phyloP scores from a whole-genome alignment of 1,140 invertebrate genomes.

The Scaptomyza pallida region DNA sequence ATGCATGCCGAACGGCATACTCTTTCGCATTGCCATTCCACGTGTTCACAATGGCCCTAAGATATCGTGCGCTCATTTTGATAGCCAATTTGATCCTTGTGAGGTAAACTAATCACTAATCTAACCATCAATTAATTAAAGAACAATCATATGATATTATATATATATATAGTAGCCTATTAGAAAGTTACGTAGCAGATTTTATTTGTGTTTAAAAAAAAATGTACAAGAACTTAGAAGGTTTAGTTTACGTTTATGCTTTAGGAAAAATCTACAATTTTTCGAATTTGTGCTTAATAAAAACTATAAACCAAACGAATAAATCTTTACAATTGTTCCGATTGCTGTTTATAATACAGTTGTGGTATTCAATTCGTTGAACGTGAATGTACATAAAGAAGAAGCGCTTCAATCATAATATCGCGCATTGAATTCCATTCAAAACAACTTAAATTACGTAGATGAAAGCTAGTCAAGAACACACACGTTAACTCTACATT shows the following conservation, averaged over 20 bases:
- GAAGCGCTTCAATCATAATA: slow-evolving; percentile 8
- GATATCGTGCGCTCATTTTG: slow-evolving; percentile 88
- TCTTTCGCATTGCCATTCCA: slow-evolving; percentile 90
- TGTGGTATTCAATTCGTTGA: slow-evolving; percentile 60
- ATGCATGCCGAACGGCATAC: slow-evolving; percentile 93
- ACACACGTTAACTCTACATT: slow-evolving; percentile 26
- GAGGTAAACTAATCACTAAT: slow-evolving; percentile 50
- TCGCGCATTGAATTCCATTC: slow-evolving; percentile 54
- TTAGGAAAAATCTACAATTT: slow-evolving; percentile 30
- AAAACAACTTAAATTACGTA: slow-evolving; percentile 53
- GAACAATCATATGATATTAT: slow-evolving; percentile 26
- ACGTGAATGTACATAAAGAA: slow-evolving; percentile 68
- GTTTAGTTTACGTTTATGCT: slow-evolving; percentile 46
- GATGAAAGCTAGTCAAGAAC: slow-evolving; percentile 43
- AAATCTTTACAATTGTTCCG: slow-evolving; percentile 44
- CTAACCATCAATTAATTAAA: neutral
- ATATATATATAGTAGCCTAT: slow-evolving; percentile 64
- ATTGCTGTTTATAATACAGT: slow-evolving; percentile 71
- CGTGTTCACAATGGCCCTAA: slow-evolving; percentile 85
- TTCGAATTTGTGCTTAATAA: slow-evolving; percentile 43
- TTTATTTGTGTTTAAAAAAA: slow-evolving; percentile 64
- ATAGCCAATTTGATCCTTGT: slow-evolving; percentile 89
- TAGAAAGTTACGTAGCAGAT: slow-evolving; percentile 61
- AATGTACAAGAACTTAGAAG: slow-evolving; percentile 62
- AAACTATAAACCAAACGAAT: slow-evolving; percentile 32